Conservation (phyloP, 2,113 vertebrate species). For the Myxocyprinus asiaticus region DNA sequence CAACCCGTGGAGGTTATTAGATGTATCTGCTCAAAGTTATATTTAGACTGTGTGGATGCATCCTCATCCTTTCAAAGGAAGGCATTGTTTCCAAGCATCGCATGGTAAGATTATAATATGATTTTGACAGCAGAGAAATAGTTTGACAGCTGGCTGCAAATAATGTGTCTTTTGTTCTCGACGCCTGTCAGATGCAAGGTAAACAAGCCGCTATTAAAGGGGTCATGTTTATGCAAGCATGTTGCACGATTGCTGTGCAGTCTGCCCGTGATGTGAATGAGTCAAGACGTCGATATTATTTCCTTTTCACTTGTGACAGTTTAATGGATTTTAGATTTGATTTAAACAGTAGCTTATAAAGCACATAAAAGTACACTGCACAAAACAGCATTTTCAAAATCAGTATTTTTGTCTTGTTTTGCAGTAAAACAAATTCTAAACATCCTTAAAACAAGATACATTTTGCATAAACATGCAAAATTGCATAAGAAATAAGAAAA, state of each 20-base stretch:
- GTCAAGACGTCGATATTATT: not conserved
- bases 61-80: slow-evolving; percentile 47
- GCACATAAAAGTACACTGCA: no score
- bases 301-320: no score
- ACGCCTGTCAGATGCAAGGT: slow-evolving; percentile 50
- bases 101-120: slow-evolving; percentile 51
- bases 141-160: slow-evolving; percentile 55
- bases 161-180: slow-evolving; percentile 48
- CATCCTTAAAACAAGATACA: not conserved
- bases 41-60: slow-evolving; percentile 49
- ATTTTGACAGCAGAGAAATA: slow-evolving; percentile 53
- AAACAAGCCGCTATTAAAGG: slow-evolving; percentile 54
- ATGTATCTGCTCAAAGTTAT: slow-evolving; percentile 47
- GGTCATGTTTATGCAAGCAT: slow-evolving; percentile 51
- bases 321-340: not conserved
- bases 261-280: slow-evolving; percentile 15
- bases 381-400: no score
- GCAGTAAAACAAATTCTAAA: no score
- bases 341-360: slow-evolving; percentile 1
- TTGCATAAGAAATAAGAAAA: no score
- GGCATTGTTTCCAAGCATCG: slow-evolving; percentile 40
- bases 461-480: not conserved
- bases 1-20: slow-evolving; percentile 52
- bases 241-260: slow-evolving; percentile 37
- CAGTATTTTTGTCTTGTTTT: no score